A percentile compares a stretch with the other conserved stretches of the same genome.
Evolutionary conservation across 2,888 invertebrate genomes (phyloP).

Genomic region (Hydrotaea cyrtoneurina): DNA sequence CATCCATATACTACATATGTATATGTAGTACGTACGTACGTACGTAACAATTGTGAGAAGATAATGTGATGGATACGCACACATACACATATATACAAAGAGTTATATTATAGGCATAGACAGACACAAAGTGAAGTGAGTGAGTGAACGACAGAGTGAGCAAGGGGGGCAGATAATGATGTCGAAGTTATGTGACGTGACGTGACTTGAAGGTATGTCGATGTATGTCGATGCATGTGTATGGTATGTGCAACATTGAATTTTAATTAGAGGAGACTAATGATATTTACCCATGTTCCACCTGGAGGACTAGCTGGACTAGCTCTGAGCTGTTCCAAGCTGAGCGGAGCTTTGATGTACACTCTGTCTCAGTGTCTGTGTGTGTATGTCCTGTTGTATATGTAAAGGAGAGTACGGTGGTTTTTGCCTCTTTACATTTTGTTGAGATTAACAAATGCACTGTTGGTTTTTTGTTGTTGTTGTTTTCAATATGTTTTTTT

Average conservation of each 20-base stretch:
- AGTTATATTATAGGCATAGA: conserved; percentile 4
- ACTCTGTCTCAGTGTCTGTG: background rate
- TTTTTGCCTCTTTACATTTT: conserved; percentile 30
- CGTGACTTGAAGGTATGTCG: background rate
- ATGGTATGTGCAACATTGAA: background rate
- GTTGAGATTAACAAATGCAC: conserved; percentile 28
- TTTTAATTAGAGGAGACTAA: background rate
- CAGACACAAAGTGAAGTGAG: conserved; percentile 13
- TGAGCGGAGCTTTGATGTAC: conserved; percentile 46
- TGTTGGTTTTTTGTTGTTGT: conserved; percentile 16
- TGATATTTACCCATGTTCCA: conserved; percentile 66
- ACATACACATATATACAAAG: background rate
- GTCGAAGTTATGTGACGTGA: background rate
- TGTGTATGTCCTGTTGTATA: conserved; percentile 1
- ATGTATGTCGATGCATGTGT: no score
- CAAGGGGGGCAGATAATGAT: background rate
- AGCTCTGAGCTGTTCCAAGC: conserved; percentile 7
- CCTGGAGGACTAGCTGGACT: conserved; percentile 13
- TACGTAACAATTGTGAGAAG: background rate
- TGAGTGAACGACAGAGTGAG: background rate
- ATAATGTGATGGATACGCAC: conserved; percentile 1
- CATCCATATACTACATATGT: conserved; percentile 23
- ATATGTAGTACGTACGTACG: conserved; percentile 4
- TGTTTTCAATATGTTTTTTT: background rate
- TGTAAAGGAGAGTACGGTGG: background rate